Base-by-base conservation (phyloP, 2,888 invertebrate genomes). In the Allophyes oxyacanthae region DNA sequence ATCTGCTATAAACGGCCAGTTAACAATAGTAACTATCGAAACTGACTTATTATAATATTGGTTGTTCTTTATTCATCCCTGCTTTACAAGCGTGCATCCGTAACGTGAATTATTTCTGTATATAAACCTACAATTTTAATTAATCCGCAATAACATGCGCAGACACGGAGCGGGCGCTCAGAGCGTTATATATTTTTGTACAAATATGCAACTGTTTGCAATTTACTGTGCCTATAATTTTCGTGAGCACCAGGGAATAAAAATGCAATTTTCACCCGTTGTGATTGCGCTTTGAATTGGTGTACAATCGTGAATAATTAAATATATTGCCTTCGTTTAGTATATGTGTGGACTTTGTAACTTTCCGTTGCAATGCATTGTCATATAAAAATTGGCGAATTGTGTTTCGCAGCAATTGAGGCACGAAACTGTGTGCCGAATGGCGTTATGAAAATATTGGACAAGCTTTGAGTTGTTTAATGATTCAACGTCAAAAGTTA, bases 191-290 rank as follows among this genome's bases (percentile, higher is more conserved):
- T 78, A 75, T 82, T 77, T 82, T 77, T 75, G 79, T 73, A 64
- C 71, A 80, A 79, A 82, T 79, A 81, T 82, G 79, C 78, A 75
- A 75, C 75, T 69, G 65, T 67, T 20, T 69, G 81, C 80, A 82
- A 82, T 86, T 87, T 85, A 81, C 81, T 79, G 71, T 69, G 77
- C 77, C 82, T 86, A 86, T 88, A 88, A 88, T 88, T 86, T 87
- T 83, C 77, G 73, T 72, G 72, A 77, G 76, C 77, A 72, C 73
- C 38, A 52, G 81, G 74, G 77, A 84, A 85, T 87, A 89, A 89
- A 89, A 90, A 89, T 86, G 86, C 86, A 88, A 88, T 89, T 88
- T 85, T 83, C 82, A 70, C 71, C 64, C 75, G 79, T 73, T 76
- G 81, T 84, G 85, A 88, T 87, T 86, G 87, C 84, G 80, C 79